Conservation (phyloP, 2,888 invertebrate species). For the Adela reaumurella region DNA sequence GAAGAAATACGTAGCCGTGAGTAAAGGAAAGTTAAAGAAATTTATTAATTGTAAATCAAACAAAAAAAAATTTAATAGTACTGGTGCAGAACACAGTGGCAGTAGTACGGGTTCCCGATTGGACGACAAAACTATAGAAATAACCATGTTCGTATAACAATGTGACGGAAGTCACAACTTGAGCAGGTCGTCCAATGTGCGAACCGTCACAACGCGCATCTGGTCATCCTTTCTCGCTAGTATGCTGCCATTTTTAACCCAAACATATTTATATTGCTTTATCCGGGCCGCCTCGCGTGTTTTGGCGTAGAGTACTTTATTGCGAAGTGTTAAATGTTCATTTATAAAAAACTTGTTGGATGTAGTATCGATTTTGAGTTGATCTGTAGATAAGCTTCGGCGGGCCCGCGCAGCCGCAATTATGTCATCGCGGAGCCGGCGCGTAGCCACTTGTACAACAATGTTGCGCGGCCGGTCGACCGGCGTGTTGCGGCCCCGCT, state of each 20-base stretch:
- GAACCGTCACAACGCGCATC: neutral
- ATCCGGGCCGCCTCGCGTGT: neutral
- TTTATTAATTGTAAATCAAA: no score
- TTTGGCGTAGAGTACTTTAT: neutral
- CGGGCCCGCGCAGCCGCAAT: slow-evolving; percentile 6
- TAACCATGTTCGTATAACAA: no score
- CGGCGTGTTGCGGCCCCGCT: neutral
- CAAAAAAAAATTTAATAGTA: no score
- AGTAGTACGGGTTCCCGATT: no score
- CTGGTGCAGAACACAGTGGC: no score
- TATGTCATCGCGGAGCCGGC: slow-evolving; percentile 6
- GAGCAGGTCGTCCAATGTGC: neutral
- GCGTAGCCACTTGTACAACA: slow-evolving; percentile 7
- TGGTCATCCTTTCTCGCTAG: neutral
- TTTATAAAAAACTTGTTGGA: neutral
- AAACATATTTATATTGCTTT: neutral
- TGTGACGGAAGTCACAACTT: neutral
- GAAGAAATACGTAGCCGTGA: no score
- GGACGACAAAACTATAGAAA: no score
- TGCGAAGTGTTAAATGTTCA: neutral
- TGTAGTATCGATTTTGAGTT: neutral
- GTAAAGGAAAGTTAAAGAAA: no score
- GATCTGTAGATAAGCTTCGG: slow-evolving; percentile 4
- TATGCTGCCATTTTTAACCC: neutral
- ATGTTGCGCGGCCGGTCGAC: slow-evolving; percentile 8